Percentiles rank a stretch among this genome's conserved stretches.
These are phyloP conservation scores for Euwallacea similis DNA, from an alignment of 1,140 invertebrate genomes.

Conservation along the genomic window DNA sequence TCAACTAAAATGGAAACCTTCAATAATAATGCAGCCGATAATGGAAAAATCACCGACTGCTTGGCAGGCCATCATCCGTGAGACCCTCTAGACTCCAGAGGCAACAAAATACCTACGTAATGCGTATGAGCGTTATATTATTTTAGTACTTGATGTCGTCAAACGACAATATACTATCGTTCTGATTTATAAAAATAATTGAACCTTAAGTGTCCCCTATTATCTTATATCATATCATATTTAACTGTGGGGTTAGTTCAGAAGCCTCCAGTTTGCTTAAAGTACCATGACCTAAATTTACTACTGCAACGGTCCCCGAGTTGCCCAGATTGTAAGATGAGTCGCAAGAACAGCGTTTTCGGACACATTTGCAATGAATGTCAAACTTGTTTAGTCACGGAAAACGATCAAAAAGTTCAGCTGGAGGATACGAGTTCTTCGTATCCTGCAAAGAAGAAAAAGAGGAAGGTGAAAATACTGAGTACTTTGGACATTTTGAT, in stretches of 20 bases:
- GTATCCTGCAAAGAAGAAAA: neutral
- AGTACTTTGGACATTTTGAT: constrained; percentile 69
- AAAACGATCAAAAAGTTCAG: neutral
- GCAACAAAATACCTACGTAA: constrained; percentile 1
- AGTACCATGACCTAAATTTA: neutral
- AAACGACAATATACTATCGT: constrained; percentile 21
- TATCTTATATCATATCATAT: constrained; percentile 33
- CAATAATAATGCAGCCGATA: constrained; percentile 15
- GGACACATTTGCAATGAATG: constrained; percentile 8
- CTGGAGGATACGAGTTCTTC: neutral
- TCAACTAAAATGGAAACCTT: neutral
- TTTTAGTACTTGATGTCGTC: constrained; percentile 27
- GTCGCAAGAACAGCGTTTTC: constrained; percentile 8
- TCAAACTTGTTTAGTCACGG: neutral
- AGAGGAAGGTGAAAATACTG: constrained; percentile 48
- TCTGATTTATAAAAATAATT: constrained; percentile 36
- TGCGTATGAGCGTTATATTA: constrained; percentile 16
- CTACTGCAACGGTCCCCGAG: neutral
- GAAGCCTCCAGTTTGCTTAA: constrained; percentile 10
- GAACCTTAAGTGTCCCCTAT: constrained; percentile 31
- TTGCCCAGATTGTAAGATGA: constrained; percentile 13
- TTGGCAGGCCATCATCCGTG: neutral
- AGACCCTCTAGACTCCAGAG: neutral
- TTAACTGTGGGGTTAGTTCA: constrained; percentile 24
- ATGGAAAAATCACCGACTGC: constrained; percentile 12